Evolutionary conservation across 2,797 vertebrate genomes (phyloP), one percentile per base, ranked within the genome.

Genomic region (Sebastes oblongus): DNA sequence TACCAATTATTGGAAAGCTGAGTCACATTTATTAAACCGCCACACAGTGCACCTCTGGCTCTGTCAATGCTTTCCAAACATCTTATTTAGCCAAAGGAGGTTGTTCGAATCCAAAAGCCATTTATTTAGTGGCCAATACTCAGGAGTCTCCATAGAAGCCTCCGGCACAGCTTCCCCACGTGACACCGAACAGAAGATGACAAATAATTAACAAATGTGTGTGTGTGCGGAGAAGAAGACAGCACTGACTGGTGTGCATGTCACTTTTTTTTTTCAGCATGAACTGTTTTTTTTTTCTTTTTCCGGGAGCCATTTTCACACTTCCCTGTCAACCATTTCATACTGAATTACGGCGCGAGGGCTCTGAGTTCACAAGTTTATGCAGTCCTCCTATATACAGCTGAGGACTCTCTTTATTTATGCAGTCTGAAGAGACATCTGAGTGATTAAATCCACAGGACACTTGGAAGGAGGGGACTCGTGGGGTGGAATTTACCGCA

Each of bases 41-140:
- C 86, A 86, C 85, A 87, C 82, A 81, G 88, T 73, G 84, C 80
- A 89, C 79, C 88, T 80, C 85, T 74, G 86, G 77, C 82, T 69
- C 81, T 71, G 76, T 75, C 81, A 72, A 34, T 88, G 90, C 85
- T 92, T 94, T 91, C 90, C 85, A 94, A 94, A 83, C 85, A 86
- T 90, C 90, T 93, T 60, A 92, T 95, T 94, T 91, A 86, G 84
- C 83, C 78, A 83, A 84, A 90, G 88, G 92, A 93, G 86, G 86
- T 61, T 90, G 84, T 84, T 80, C 66, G 83, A 93, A 90, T 91
- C 82, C 86, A 75, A 92, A 93, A 92, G 80, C 82, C 78, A 88
- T 91, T 91, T 87, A 91, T 90, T 88, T 79, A 85, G 84, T 77
- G 80, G 72, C 81, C 77, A 72, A 89, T 75, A 77, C 80, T 82